phyloP scores from a whole-genome alignment of 2,797 vertebrate genomes.

The Cirrhinus mrigala region DNA sequence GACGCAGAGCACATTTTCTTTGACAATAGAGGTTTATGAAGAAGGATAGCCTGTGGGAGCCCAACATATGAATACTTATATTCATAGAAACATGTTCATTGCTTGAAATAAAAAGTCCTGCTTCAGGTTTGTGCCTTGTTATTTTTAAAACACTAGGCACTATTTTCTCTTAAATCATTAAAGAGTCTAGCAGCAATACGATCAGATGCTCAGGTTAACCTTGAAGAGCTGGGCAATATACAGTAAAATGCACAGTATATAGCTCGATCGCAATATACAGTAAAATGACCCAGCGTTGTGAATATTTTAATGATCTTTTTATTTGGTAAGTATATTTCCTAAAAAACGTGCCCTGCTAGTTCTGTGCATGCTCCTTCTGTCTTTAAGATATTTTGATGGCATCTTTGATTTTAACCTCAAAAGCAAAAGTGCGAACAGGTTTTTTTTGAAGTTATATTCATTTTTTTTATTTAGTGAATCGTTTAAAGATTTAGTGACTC shows the following conservation, averaged over 20 bases:
- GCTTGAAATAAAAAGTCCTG: background rate
- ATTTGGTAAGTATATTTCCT: background rate
- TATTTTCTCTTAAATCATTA: background rate
- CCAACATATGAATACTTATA: slow-evolving; percentile 1
- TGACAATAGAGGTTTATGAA: slow-evolving; percentile 39
- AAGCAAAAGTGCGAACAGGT: background rate
- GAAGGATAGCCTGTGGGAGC: slow-evolving; percentile 28
- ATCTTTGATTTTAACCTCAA: background rate
- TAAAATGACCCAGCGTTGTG: background rate
- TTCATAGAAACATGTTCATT: background rate
- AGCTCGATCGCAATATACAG: too few species aligned
- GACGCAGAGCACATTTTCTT: slow-evolving; percentile 16
- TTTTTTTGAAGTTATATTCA: background rate
- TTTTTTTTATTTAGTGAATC: background rate
- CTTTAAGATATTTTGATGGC: background rate
- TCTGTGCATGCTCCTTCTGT: too few species aligned
- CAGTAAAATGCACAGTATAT: too few species aligned
- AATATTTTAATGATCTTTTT: background rate
- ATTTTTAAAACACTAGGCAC: background rate
- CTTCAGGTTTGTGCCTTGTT: background rate
- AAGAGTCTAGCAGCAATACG: background rate
- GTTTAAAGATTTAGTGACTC: background rate
- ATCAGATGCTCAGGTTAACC: background rate
- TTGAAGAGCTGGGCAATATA: background rate
- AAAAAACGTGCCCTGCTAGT: background rate